Conservation (phyloP, 1,140 invertebrate species). For the Leptestheria dahalacensis region DNA sequence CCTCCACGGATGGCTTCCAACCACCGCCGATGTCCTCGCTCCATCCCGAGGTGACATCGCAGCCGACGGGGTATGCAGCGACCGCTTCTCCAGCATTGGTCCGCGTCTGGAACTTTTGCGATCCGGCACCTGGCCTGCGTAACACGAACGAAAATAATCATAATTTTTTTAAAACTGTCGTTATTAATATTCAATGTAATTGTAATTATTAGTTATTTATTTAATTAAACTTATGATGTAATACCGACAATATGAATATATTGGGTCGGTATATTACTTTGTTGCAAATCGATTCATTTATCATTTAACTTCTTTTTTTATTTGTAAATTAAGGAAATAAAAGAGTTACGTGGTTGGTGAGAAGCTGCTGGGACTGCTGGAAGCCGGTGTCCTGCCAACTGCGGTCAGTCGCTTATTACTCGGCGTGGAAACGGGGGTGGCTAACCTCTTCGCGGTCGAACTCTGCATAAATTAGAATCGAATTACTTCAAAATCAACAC, state of each 20-base stretch:
- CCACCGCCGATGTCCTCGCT: neutral
- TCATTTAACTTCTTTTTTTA: neutral
- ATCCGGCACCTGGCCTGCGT: slow-evolving; percentile 25
- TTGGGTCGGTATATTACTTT: neutral
- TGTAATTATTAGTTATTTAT: no score
- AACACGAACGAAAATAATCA: neutral
- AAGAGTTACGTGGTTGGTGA: slow-evolving; percentile 3
- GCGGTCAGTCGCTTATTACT: slow-evolving; percentile 3
- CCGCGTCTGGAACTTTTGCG: slow-evolving; percentile 36
- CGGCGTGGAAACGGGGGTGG: neutral
- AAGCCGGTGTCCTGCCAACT: neutral
- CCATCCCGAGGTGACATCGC: slow-evolving; percentile 22
- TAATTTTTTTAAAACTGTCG: neutral
- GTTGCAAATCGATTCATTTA: neutral
- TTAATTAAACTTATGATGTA: no score
- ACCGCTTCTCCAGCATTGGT: slow-evolving; percentile 38
- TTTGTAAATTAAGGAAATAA: neutral
- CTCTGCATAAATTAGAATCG: neutral
- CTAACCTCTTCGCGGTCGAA: neutral
- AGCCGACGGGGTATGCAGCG: slow-evolving; percentile 26
- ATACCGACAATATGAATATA: neutral
- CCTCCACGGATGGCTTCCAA: slow-evolving; percentile 5
- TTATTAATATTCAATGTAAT: no score
- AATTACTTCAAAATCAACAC: neutral
- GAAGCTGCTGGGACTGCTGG: neutral